Conservation (phyloP, 2,888 invertebrate species). For the Criorhina ranunculi region DNA sequence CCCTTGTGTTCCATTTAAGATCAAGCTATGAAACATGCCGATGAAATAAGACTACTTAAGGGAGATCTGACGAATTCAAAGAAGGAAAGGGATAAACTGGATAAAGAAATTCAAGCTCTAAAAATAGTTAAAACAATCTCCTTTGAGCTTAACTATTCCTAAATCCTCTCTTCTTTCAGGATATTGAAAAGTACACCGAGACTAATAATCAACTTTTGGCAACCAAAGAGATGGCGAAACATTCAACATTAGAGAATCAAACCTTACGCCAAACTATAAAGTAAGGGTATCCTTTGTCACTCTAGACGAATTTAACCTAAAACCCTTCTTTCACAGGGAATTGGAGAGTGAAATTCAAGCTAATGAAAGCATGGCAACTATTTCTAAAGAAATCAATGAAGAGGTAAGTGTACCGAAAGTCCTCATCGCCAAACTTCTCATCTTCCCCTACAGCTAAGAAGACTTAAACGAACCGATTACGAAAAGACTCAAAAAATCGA, state of each 20-base stretch:
- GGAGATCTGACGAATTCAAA: not conserved
- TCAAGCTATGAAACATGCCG: conserved; percentile 23
- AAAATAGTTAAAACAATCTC: conserved; percentile 29
- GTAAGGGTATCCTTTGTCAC: conserved; percentile 10
- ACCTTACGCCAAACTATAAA: conserved; percentile 16
- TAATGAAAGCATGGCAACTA: not conserved
- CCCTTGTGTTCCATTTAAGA: conserved; percentile 20
- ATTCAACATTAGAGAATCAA: conserved; percentile 21
- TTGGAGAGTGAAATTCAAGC: conserved; percentile 17
- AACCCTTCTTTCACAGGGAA: conserved; percentile 4
- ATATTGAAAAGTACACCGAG: conserved; percentile 2
- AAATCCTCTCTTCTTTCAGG: conserved; percentile 33
- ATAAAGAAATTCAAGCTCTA: conserved; percentile 32
- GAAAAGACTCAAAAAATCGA: conserved; percentile 79
- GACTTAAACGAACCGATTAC: conserved; percentile 61
- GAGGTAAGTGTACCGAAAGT: conserved; percentile 23
- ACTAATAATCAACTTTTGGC: not conserved
- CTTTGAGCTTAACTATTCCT: too few relatives aligned
- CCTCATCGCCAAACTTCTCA: not conserved
- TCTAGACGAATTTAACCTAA: too few relatives aligned
- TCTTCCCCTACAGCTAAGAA: conserved; percentile 46
- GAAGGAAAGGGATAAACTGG: conserved; percentile 20
- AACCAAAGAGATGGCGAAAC: not conserved
- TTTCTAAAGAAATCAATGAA: not conserved
- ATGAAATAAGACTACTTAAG: conserved; percentile 27